Conservation (phyloP, 2,797 vertebrate genomes). For the Sorex maritimensis region DNA sequence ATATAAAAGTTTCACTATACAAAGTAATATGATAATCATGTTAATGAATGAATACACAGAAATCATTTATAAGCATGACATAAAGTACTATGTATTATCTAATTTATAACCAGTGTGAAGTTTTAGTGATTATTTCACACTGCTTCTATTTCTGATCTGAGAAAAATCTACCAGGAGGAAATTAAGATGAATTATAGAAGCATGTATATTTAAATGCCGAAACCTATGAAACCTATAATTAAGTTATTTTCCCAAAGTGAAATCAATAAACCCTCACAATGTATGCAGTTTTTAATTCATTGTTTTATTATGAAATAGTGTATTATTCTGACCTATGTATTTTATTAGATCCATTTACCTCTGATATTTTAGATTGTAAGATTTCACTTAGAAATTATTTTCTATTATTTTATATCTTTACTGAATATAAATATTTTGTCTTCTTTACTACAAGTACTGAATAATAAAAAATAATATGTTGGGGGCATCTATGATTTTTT, state of each 20-base stretch:
- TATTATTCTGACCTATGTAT: slow-evolving; percentile 20
- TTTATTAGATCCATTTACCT: slow-evolving; percentile 57
- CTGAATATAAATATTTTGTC: background rate
- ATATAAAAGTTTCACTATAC: background rate
- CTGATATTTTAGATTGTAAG: slow-evolving; percentile 51
- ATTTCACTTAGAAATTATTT: slow-evolving; percentile 27
- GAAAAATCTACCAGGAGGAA: slow-evolving; percentile 37
- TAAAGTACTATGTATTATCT: background rate
- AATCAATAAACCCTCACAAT: slow-evolving; percentile 29
- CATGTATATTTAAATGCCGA: slow-evolving; percentile 38
- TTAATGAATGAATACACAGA: background rate
- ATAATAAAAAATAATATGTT: slow-evolving; percentile 41
- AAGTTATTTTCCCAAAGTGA: slow-evolving; percentile 56
- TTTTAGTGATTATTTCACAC: slow-evolving; percentile 53
- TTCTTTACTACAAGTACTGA: background rate
- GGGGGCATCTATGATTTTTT: background rate
- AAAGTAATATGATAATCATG: slow-evolving; percentile 32
- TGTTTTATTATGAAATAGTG: slow-evolving; percentile 35
- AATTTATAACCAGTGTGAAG: slow-evolving; percentile 37
- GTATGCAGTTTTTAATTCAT: slow-evolving; percentile 11
- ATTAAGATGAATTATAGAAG: slow-evolving; percentile 27
- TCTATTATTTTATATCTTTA: background rate
- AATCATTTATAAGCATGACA: background rate
- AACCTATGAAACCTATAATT: slow-evolving; percentile 32
- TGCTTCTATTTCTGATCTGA: slow-evolving; percentile 7